Conservation (phyloP, 2,113 vertebrate genomes). For the Tretioscincus oriximinensis region DNA sequence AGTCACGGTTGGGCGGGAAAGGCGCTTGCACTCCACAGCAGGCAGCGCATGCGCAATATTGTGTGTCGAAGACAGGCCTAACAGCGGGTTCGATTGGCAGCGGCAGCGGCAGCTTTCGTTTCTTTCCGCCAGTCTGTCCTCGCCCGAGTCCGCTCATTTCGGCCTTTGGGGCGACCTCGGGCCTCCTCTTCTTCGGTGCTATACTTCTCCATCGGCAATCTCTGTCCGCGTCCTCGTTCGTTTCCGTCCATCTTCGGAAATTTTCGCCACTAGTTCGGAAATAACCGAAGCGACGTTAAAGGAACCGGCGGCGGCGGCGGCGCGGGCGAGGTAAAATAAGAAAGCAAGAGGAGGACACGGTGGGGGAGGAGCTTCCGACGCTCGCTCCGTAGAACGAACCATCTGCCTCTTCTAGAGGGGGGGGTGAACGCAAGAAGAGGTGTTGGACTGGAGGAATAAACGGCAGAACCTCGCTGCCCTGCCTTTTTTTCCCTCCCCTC, state of each 20-base stretch:
- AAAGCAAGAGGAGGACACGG: neutral
- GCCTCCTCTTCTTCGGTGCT: too few species aligned
- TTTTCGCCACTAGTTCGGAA: constrained; percentile 50
- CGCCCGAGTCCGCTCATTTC: too few species aligned
- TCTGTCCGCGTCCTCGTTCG: constrained; percentile 34
- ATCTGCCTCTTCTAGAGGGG: constrained; percentile 32
- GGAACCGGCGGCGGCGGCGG: constrained; percentile 23
- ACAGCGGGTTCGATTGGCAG: too few species aligned
- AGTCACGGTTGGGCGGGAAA: constrained; percentile 39
- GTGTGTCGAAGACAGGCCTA: fast-evolving
- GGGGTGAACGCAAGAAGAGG: neutral
- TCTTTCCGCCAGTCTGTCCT: neutral
- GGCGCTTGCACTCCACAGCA: too few species aligned
- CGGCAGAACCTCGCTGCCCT: neutral
- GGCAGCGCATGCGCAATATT: constrained; percentile 1
- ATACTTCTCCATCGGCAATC: neutral
- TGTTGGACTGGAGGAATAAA: neutral
- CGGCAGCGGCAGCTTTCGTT: constrained; percentile 17
- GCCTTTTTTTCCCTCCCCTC: neutral
- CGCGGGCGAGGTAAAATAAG: constrained; percentile 1
- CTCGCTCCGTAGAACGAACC: constrained; percentile 57
- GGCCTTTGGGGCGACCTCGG: neutral
- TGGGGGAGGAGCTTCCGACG: constrained; percentile 47
- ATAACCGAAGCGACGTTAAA: constrained; percentile 19
- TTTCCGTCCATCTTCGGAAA: constrained; percentile 22